phyloP scores from a whole-genome alignment of 53 echinoderm and acorn worm genomes.

The Hippasteria phrygiana region DNA sequence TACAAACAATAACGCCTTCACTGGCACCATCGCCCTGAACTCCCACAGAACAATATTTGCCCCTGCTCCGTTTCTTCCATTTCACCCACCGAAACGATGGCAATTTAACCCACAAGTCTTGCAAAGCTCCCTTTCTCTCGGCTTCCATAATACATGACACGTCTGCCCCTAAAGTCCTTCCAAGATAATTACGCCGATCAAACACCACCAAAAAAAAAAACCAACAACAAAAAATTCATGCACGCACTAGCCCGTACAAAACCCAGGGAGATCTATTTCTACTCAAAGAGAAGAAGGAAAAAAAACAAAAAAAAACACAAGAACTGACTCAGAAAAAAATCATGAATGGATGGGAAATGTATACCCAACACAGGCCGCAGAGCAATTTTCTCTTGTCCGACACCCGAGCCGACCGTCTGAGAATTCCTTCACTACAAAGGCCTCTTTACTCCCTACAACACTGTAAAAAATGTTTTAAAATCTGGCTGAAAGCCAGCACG shows the following conservation, averaged over 20 bases:
- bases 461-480: constrained; percentile 49
- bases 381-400: constrained; percentile 39
- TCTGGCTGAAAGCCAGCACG: constrained; percentile 9
- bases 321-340: constrained; percentile 5
- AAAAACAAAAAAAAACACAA: background rate
- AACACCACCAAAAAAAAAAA: constrained; percentile 9
- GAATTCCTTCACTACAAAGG: constrained; percentile 40
- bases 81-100: background rate
- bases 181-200: constrained; percentile 57
- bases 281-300: background rate
- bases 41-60: background rate
- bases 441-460: constrained; percentile 30
- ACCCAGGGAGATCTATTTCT: constrained; percentile 38
- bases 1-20: background rate
- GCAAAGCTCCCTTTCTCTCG: constrained; percentile 7
- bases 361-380: constrained; percentile 2
- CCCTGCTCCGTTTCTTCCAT: background rate
- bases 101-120: constrained; percentile 37
- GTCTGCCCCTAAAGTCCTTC: background rate
- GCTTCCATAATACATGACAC: background rate
- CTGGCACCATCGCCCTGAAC: background rate
- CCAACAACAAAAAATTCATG: no score
- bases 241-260: constrained; percentile 19
- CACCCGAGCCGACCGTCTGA: constrained; percentile 45
- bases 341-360: constrained; percentile 31